Evolutionary conservation across 1,140 invertebrate genomes (phyloP).

Genomic region (Ceratitis capitata): DNA sequence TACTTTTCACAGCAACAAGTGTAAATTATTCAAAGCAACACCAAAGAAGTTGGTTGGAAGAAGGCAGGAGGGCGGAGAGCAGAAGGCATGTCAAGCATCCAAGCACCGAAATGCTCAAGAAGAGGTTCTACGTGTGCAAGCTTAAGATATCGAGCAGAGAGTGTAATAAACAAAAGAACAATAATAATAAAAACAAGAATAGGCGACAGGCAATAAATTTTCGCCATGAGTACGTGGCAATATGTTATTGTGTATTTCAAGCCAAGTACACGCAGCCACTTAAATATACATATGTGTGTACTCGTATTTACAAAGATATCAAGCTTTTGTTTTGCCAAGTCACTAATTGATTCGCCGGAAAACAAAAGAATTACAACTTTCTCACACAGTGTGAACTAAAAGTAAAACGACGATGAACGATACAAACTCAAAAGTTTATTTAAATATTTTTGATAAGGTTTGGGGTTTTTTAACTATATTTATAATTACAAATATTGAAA

Average conservation of each 20-base stretch:
- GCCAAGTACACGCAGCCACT: neutral
- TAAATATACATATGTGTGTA: neutral
- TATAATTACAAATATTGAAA: no score
- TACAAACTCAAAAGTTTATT: neutral
- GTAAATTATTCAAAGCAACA: constrained; percentile 58
- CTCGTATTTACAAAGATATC: no score
- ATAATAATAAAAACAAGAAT: neutral
- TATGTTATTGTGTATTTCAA: neutral
- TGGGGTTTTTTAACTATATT: no score
- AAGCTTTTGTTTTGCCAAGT: neutral
- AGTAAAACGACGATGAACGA: neutral
- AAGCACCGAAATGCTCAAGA: neutral
- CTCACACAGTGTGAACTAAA: no score
- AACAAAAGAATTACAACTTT: neutral
- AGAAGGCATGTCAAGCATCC: neutral
- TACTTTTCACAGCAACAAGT: constrained; percentile 55
- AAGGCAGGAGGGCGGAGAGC: no score
- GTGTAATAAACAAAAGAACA: neutral
- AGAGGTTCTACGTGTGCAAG: no score
- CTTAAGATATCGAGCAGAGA: no score
- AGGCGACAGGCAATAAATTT: neutral
- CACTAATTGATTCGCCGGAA: neutral
- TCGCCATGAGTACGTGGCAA: neutral
- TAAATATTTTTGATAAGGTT: no score
- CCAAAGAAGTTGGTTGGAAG: no score